A percentile compares a stretch with the other conserved stretches of the same genome.
Conservation (phyloP, 2,797 vertebrate genomes). For the Anolis apletophallus region DNA sequence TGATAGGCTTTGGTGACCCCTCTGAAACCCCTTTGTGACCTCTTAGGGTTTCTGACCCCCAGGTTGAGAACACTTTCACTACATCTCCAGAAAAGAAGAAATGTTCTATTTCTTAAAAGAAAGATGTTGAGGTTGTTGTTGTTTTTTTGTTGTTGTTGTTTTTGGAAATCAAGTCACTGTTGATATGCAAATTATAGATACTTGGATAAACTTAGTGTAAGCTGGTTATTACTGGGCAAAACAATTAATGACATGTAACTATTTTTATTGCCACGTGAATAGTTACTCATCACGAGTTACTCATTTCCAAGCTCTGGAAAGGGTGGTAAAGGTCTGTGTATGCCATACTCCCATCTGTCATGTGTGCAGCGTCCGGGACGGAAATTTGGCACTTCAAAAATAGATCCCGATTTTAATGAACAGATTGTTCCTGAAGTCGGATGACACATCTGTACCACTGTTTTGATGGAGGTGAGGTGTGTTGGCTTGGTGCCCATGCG, state of each 20-base stretch:
- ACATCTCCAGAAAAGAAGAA: too few relatives aligned
- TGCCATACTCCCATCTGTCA: neutral
- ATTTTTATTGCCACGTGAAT: neutral
- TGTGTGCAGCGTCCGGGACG: neutral
- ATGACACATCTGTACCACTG: conserved; percentile 27
- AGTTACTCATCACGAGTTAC: neutral
- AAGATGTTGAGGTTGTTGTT: too few relatives aligned
- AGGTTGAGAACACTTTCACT: too few relatives aligned
- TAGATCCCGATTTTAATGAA: conserved; percentile 21
- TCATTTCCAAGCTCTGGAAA: neutral
- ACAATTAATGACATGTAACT: neutral
- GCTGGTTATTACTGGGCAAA: neutral
- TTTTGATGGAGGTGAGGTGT: conserved; percentile 16
- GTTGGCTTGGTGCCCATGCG: neutral
- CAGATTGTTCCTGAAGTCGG: conserved; percentile 7
- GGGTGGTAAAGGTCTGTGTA: neutral
- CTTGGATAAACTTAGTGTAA: too few relatives aligned
- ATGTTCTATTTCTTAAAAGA: too few relatives aligned
- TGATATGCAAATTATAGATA: too few relatives aligned
- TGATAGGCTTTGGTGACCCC: too few relatives aligned
- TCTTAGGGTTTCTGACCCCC: too few relatives aligned
- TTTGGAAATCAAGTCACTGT: too few relatives aligned
- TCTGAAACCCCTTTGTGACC: too few relatives aligned
- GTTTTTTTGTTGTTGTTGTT: too few relatives aligned
- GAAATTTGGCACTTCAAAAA: conserved; percentile 20